Base-by-base conservation (phyloP, 2,888 invertebrate species). In the Melangyna quadrimaculata region DNA sequence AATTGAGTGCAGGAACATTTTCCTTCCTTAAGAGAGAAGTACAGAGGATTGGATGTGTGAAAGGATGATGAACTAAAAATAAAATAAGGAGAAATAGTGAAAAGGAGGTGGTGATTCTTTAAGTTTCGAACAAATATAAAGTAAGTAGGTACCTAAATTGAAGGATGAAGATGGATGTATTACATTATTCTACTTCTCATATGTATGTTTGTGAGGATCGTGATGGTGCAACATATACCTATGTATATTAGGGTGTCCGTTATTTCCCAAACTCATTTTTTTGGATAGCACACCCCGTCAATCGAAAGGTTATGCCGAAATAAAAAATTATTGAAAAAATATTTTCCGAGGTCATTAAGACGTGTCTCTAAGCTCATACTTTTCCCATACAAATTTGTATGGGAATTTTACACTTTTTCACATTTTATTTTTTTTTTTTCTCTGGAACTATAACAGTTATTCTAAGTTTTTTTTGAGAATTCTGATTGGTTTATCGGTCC, bases 151-250 rank as follows among this genome's bases (percentile, higher is more conserved):
- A 12, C n/a, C 57, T 67, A 61, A 40, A 59, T 63, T 79, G 83
- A 79, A 71, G 75, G 79, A 79, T 61, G 71, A 80, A 75, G 84
- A 84, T 61, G 80, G 75, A 79, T 84, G 63, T 65, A 65, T 51
- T 65, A 65, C 78, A 57, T 70, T 74, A 19, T 51, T 65, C 35
- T 51, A n/a, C 22, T 45, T 43, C n/a, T 67, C 35, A 29, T 14
- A 32, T 43, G 6, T 32, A 2, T 43, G 7, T 19, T 5, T 29
- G 7, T 27, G 5, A 17, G 17, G 8, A 6, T 10, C 1, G 9
- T 59, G 6, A 22, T 59, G 22, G 3, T 8, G 22, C 22, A 19
- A 22, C 6, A n/a, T n/a, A 4, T 6, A n/a, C n/a, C n/a, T 29
- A 35, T 35, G 4, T 17, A 55, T 10, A 17, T 29, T 1, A 7